Evolutionary conservation across 2,113 vertebrate genomes (phyloP).

Genomic region (Oryzias melastigma): DNA sequence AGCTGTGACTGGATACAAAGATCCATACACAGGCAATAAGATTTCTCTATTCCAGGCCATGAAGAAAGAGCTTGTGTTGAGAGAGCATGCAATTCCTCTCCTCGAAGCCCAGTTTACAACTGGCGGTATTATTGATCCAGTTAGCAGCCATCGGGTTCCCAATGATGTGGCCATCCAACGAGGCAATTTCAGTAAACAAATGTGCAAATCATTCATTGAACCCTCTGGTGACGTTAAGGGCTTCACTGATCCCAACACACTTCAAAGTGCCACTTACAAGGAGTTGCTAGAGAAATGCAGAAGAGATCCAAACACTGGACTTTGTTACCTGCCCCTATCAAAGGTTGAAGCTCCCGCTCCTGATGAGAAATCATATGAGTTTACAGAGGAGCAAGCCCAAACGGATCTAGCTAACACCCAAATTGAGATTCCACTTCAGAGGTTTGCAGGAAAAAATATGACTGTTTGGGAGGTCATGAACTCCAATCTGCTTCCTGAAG

Average conservation of each 20-base stretch:
- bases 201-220: slow-evolving; percentile 77
- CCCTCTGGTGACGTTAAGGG: slow-evolving; percentile 82
- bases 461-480: slow-evolving; percentile 94
- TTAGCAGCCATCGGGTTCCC: slow-evolving; percentile 83
- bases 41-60: slow-evolving; percentile 94
- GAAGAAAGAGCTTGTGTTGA: slow-evolving; percentile 79
- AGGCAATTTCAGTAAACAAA: slow-evolving; percentile 79
- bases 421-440: slow-evolving; percentile 85
- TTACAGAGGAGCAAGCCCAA: slow-evolving; percentile 85
- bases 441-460: slow-evolving; percentile 81
- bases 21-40: slow-evolving; percentile 83
- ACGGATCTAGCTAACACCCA: slow-evolving; percentile 86
- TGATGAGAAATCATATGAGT: slow-evolving; percentile 81
- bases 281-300: slow-evolving; percentile 84
- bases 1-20: slow-evolving; percentile 87
- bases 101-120: slow-evolving; percentile 82
- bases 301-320: slow-evolving; percentile 84
- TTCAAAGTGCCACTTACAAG: slow-evolving; percentile 82
- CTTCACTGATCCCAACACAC: slow-evolving; percentile 85
- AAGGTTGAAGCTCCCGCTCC: slow-evolving; percentile 72
- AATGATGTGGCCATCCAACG: slow-evolving; percentile 82
- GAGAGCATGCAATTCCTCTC: slow-evolving; percentile 80
- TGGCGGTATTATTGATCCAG: slow-evolving; percentile 85
- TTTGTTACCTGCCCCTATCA: slow-evolving; percentile 82
- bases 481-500: slow-evolving; percentile 86